phyloP scores from a whole-genome alignment of 2,888 invertebrate genomes.

The Zhuqinia jingwanae region DNA sequence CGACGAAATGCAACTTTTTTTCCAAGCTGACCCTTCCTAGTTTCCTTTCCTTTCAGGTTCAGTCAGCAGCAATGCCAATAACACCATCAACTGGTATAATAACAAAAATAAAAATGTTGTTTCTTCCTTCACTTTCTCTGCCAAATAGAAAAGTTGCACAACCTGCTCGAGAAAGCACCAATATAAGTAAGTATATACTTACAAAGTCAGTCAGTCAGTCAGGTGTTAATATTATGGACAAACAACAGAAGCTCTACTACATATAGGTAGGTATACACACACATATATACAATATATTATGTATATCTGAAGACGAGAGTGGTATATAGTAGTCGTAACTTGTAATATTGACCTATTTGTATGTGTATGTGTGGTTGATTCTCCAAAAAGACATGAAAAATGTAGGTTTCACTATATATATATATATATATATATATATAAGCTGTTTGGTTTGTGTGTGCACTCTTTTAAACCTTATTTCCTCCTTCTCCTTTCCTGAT shows the following conservation, averaged over 20 bases:
- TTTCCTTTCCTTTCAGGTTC: no score
- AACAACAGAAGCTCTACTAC: no score
- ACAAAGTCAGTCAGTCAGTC: conserved; percentile 36
- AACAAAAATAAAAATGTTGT: background rate
- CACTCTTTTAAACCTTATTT: background rate
- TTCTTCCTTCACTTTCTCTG: background rate
- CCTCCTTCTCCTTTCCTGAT: background rate
- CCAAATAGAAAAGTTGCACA: conserved; percentile 17
- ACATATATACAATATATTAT: background rate
- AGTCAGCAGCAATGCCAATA: background rate
- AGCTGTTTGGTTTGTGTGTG: no score
- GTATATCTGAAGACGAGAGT: no score
- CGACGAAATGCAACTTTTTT: no score
- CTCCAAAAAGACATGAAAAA: background rate
- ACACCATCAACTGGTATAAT: no score
- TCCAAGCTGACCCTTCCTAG: no score
- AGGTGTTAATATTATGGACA: conserved; percentile 14
- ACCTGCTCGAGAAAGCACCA: background rate
- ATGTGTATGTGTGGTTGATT: background rate
- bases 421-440: no score
- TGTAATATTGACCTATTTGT: background rate
- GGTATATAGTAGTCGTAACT: background rate
- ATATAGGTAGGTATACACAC: background rate
- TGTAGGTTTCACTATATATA: background rate
- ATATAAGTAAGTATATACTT: background rate